Conservation (phyloP, 2,797 vertebrate species). For the Crotalus adamanteus region DNA sequence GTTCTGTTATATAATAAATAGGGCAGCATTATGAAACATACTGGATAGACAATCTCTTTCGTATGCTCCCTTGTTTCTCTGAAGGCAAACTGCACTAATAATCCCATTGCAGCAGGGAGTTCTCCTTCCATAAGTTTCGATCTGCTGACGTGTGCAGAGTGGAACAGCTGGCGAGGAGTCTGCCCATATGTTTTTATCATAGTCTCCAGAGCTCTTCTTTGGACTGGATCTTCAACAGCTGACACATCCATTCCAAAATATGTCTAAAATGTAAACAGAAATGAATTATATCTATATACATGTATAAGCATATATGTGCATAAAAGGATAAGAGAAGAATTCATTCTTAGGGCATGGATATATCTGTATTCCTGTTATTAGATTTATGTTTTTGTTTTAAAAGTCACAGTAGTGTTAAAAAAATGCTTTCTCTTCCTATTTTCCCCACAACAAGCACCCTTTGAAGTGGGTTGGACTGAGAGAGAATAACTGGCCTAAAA, state of each 20-base stretch:
- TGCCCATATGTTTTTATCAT: slow-evolving; percentile 99
- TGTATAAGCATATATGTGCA: background rate
- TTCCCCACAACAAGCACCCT: background rate
- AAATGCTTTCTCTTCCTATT: background rate
- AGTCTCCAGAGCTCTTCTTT: slow-evolving; percentile 94
- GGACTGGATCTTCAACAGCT: slow-evolving; percentile 95
- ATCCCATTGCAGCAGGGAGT: slow-evolving; percentile 94
- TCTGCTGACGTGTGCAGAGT: slow-evolving; percentile 81
- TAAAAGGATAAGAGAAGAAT: background rate
- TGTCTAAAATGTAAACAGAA: slow-evolving; percentile 73
- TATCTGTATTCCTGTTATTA: background rate
- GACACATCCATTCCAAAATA: slow-evolving; percentile 99
- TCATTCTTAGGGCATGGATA: background rate
- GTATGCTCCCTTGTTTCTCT: slow-evolving; percentile 87
- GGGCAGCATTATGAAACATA: slow-evolving; percentile 66
- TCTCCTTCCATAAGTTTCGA: slow-evolving; percentile 91
- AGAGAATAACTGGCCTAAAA: background rate
- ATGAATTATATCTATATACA: background rate
- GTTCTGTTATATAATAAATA: background rate
- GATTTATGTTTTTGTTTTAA: background rate
- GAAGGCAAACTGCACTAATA: slow-evolving; percentile 95
- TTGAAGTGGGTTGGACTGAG: background rate
- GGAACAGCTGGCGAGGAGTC: slow-evolving; percentile 94
- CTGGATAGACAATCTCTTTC: slow-evolving; percentile 87
- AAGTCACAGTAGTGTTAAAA: background rate